These are phyloP conservation scores for Hermodice carunculata DNA, from an alignment of 2,888 invertebrate genomes.

Conservation along the genomic window DNA sequence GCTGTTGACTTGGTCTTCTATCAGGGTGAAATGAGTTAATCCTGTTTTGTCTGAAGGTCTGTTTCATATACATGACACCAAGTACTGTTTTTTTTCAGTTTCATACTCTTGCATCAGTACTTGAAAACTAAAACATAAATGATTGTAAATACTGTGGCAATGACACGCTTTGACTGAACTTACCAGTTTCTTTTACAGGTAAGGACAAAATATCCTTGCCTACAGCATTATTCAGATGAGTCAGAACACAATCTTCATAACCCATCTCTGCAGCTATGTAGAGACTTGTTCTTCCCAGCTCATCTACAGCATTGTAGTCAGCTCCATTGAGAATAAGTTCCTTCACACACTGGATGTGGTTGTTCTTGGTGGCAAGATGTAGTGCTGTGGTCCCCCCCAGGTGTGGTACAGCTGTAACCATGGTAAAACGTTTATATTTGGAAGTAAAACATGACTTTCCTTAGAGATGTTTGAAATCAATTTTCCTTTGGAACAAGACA, in stretches of 20 bases:
- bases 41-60: no score
- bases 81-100: no score
- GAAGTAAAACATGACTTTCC: no score
- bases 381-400: slow-evolving; percentile 65
- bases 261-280: slow-evolving; percentile 61
- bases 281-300: slow-evolving; percentile 56
- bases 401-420: slow-evolving; percentile 55
- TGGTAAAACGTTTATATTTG: background rate
- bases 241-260: slow-evolving; percentile 54
- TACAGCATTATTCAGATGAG: slow-evolving; percentile 63
- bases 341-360: slow-evolving; percentile 59
- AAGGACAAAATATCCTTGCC: slow-evolving; percentile 65
- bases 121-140: no score
- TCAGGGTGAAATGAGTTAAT: no score
- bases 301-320: slow-evolving; percentile 67
- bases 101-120: no score
- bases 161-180: no score
- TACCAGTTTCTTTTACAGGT: slow-evolving; percentile 58
- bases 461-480: no score
- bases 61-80: no score
- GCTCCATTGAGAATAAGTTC: slow-evolving; percentile 65
- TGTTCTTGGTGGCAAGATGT: slow-evolving; percentile 60
- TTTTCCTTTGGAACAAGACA: no score
- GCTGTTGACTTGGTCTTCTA: no score
- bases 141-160: no score